These are phyloP conservation scores for Mus musculus DNA, from an alignment of 2,113 vertebrate species.

Conservation along the genomic window DNA sequence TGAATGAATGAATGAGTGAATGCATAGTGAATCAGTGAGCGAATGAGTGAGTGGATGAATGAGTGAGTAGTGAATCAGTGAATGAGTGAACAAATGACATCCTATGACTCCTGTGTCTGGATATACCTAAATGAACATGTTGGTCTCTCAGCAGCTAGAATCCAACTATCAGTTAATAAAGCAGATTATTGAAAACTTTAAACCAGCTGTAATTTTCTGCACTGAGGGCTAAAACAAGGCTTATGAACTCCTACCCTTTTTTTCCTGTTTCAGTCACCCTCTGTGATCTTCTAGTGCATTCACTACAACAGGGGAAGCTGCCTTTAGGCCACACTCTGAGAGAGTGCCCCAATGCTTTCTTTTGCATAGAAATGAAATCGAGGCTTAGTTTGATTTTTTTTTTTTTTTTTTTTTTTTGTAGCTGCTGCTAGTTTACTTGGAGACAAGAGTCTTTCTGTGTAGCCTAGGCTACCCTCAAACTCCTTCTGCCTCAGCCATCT, in stretches of 20 bases:
- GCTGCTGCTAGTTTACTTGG: background rate
- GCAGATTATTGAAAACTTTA: constrained; percentile 2
- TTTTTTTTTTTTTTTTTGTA: background rate
- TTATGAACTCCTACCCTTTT: background rate
- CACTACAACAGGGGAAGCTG: background rate
- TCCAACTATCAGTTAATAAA: background rate
- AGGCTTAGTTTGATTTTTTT: background rate
- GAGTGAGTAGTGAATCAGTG: no score
- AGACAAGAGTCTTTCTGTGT: background rate
- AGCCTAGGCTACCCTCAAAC: background rate
- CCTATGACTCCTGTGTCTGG: background rate
- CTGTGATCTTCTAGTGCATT: background rate
- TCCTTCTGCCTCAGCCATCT: background rate
- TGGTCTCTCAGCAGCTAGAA: background rate
- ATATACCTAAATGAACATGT: background rate
- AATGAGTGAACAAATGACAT: background rate
- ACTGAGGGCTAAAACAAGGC: background rate
- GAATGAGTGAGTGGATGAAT: background rate
- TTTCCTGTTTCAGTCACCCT: background rate
- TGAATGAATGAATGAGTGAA: no score
- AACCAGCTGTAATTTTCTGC: background rate
- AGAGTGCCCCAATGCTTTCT: background rate
- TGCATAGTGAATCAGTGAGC: no score
- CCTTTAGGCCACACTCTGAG: background rate
- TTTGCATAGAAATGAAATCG: background rate